phyloP scores from a whole-genome alignment of 2,113 vertebrate genomes.

The Microtus richardsoni region DNA sequence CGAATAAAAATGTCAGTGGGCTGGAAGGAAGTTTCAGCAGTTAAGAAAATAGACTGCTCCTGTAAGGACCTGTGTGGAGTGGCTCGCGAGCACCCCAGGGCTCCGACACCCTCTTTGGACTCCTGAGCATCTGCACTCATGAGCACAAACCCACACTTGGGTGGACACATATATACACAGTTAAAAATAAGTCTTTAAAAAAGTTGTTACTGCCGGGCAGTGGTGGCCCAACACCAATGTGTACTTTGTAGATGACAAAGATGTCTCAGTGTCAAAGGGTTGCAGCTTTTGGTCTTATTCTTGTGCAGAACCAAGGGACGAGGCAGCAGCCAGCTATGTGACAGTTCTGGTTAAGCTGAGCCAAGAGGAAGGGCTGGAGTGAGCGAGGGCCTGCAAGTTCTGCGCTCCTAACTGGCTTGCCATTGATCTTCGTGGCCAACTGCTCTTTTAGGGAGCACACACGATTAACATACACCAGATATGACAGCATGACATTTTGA shows the following conservation, averaged over 20 bases:
- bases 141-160: background rate
- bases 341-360: background rate
- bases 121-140: background rate
- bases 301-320: background rate
- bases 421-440: background rate
- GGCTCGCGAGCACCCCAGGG: background rate
- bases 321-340: background rate
- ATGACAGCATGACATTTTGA: background rate
- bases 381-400: background rate
- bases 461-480: background rate
- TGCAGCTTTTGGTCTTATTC: background rate
- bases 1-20: background rate
- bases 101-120: background rate
- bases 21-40: too few species aligned
- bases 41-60: too few species aligned
- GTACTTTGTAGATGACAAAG: background rate
- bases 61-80: background rate
- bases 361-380: background rate
- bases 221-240: background rate
- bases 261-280: background rate
- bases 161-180: background rate
- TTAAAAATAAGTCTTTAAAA: background rate
- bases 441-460: background rate
- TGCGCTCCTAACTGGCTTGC: background rate
- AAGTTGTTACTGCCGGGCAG: background rate